These are phyloP conservation scores for Leptosomus discolor DNA, from an alignment of 2,113 vertebrate genomes.

Conservation along the genomic window DNA sequence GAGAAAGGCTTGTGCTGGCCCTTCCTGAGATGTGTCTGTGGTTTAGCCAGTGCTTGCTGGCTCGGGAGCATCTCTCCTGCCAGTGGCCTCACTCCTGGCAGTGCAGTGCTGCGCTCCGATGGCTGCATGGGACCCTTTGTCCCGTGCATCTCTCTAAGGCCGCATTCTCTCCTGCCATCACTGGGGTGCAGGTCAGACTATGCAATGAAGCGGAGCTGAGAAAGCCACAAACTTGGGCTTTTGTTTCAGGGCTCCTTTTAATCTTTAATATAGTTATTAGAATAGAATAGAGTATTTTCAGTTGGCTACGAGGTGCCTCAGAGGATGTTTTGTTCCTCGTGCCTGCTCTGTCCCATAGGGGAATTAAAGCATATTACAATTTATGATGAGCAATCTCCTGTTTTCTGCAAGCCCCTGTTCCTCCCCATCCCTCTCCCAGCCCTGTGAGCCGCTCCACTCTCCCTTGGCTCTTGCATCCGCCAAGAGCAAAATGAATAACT, in stretches of 20 bases:
- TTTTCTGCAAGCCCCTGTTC: background rate
- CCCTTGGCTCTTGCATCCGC: background rate
- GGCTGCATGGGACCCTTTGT: fast-evolving
- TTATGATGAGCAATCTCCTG: background rate
- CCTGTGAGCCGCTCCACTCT: background rate
- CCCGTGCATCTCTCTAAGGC: background rate
- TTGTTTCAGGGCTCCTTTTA: background rate
- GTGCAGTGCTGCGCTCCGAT: fast-evolving
- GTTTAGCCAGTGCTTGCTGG: background rate
- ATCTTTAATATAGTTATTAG: background rate
- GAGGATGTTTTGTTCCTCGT: background rate
- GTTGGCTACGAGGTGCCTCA: background rate
- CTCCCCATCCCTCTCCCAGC: background rate
- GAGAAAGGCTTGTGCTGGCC: background rate
- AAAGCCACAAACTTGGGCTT: background rate
- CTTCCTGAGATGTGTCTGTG: background rate
- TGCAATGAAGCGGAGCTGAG: background rate
- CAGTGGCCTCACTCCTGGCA: background rate
- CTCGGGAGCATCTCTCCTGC: background rate
- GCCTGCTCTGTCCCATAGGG: background rate
- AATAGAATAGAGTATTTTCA: background rate
- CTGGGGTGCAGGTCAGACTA: background rate
- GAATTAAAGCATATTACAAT: background rate
- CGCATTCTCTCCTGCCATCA: background rate
- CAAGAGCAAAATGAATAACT: background rate